Conservation (phyloP, 53 echinoderm and acorn worm genomes). For the Paracentrotus lividus region DNA sequence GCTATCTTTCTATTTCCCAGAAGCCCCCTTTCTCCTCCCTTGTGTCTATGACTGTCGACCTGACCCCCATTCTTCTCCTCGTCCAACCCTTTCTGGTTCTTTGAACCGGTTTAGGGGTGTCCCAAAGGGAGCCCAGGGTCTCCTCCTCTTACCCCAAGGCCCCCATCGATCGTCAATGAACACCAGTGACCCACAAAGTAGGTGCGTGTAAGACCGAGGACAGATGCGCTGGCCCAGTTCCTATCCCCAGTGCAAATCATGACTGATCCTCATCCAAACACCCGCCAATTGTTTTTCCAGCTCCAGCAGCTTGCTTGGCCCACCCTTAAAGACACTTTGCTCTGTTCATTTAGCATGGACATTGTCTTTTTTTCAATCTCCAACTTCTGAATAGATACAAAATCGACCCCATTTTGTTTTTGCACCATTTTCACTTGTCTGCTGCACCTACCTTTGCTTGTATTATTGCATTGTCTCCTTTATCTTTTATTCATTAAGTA, state of each 20-base stretch:
- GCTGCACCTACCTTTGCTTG: not conserved
- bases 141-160: conserved; percentile 39
- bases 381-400: not conserved
- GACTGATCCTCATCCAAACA: conserved; percentile 61
- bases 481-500: too few relatives aligned
- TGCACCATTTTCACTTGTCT: not conserved
- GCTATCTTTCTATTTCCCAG: not conserved
- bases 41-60: conserved; percentile 15
- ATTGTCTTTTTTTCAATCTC: not conserved
- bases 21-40: not conserved
- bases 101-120: not conserved
- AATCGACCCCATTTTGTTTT: not conserved
- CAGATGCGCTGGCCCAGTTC: conserved; percentile 68
- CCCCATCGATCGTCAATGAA: conserved; percentile 43
- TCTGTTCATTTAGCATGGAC: not conserved
- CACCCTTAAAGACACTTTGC: conserved; percentile 52
- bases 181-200: conserved; percentile 64
- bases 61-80: not conserved
- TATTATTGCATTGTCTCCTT: not conserved
- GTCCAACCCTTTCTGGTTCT: not conserved
- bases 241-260: conserved; percentile 62
- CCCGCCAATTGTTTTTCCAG: conserved; percentile 61
- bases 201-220: conserved; percentile 67
- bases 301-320: conserved; percentile 49
- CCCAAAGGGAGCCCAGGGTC: conserved; percentile 40